phyloP scores from a whole-genome alignment of 2,888 invertebrate genomes.

The Aethes cnicana region DNA sequence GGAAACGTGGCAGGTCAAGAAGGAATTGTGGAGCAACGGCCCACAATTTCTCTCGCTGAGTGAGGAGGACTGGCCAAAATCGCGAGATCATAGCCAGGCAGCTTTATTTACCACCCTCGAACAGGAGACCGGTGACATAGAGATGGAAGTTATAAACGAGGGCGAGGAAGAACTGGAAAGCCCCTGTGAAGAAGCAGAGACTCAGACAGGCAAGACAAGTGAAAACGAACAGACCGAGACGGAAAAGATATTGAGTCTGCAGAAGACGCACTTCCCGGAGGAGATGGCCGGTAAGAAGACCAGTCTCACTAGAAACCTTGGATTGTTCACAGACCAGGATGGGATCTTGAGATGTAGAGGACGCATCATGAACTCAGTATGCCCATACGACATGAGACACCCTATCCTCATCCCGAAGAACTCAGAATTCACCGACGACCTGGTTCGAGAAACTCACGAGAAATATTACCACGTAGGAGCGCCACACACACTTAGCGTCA shows the following conservation, averaged over 20 bases:
- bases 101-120: background rate
- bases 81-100: background rate
- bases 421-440: background rate
- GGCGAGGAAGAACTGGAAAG: background rate
- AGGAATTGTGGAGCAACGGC: slow-evolving; percentile 24
- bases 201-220: background rate
- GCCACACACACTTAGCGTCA: background rate
- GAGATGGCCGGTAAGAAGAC: background rate
- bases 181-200: background rate
- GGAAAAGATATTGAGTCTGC: background rate
- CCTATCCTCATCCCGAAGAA: slow-evolving; percentile 1
- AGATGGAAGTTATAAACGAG: background rate
- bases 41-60: slow-evolving; percentile 17
- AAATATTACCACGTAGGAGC: background rate
- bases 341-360: background rate
- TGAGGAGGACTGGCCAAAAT: slow-evolving; percentile 1
- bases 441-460: background rate
- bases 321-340: background rate
- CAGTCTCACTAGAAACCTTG: background rate
- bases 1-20: slow-evolving; percentile 5
- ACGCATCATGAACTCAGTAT: background rate
- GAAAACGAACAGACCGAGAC: background rate
- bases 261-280: background rate
- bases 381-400: background rate
- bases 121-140: background rate